These are phyloP conservation scores for Elachura formosa DNA, from an alignment of 2,113 vertebrate genomes.

Conservation along the genomic window DNA sequence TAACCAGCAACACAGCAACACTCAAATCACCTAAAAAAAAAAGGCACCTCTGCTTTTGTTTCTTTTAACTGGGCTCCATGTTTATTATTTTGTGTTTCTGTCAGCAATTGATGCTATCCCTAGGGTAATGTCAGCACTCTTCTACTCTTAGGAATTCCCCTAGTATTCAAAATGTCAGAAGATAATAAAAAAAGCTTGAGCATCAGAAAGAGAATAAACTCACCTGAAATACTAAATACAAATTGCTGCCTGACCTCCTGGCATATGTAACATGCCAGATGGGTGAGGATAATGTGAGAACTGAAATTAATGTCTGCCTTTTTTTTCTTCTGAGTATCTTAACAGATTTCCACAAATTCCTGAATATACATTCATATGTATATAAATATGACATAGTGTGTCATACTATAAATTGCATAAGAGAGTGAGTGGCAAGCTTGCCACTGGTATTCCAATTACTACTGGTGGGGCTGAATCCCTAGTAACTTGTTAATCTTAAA, in stretches of 20 bases:
- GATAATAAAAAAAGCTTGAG: neutral
- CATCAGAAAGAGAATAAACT: neutral
- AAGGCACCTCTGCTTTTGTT: neutral
- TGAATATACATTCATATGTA: neutral
- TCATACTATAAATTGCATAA: neutral
- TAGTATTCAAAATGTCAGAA: neutral
- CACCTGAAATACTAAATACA: neutral
- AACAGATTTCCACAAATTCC: neutral
- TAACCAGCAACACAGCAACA: neutral
- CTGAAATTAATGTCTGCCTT: neutral
- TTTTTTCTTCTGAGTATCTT: neutral
- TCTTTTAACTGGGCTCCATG: neutral
- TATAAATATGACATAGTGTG: no score
- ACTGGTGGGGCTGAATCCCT: neutral
- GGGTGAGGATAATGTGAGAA: neutral
- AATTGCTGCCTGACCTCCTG: neutral
- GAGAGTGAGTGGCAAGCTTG: neutral
- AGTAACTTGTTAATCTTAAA: neutral
- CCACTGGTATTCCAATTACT: neutral
- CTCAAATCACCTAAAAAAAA: neutral
- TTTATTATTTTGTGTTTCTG: neutral
- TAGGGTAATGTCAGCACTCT: neutral
- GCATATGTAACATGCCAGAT: neutral
- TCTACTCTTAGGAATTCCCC: neutral
- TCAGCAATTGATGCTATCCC: neutral